Base-by-base conservation (phyloP, 1,140 invertebrate genomes). In the Aphidius ervi region DNA sequence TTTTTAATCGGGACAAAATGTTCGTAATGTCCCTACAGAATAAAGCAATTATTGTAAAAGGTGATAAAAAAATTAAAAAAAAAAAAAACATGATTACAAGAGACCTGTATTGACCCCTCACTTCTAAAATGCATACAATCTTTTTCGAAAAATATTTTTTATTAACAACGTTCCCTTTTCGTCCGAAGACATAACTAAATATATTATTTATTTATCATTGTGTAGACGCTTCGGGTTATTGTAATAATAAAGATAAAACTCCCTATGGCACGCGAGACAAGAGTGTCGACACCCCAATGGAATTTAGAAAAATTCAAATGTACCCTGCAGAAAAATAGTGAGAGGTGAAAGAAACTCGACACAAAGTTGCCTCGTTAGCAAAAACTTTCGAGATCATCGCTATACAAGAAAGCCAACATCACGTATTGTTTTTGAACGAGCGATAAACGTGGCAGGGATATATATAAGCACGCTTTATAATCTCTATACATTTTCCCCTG, bases 351-450 rank as follows among this genome's bases (percentile, higher is more conserved):
- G 54, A 62, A 62, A 57, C 46, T 58, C 60, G 46, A 63, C 59
- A 57, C 48, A 65, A 61, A 63, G 43, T 61, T 62, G 61, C 63
- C 66, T 69, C 66, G 68, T 69, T 69, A 69, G 67, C 64, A 56
- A 37, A 57, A 61, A 49, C 42, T 43, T 54, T 37, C 63, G 52
- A 45, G 58, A 41, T 48, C 58, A 59, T 54, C 52, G 23, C 49
- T 45, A 46, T 59, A 61, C 59, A 65, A 63, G 63, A 65, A 63
- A 63, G 64, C 63, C 61, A 50, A 46, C 62, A n/a, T 63, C 66
- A 65, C 63, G 65, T 69, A 69, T 69, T 69, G 65, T 69, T 68
- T 63, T 68, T 64, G 63, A 68, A 61, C 65, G 64, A 10, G 10
- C 10, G 43, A 45, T 9, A 9, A 45, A 45, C 7, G 7, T 45